Conservation (phyloP, 2,888 invertebrate species). For the Electrophaes corylata region DNA sequence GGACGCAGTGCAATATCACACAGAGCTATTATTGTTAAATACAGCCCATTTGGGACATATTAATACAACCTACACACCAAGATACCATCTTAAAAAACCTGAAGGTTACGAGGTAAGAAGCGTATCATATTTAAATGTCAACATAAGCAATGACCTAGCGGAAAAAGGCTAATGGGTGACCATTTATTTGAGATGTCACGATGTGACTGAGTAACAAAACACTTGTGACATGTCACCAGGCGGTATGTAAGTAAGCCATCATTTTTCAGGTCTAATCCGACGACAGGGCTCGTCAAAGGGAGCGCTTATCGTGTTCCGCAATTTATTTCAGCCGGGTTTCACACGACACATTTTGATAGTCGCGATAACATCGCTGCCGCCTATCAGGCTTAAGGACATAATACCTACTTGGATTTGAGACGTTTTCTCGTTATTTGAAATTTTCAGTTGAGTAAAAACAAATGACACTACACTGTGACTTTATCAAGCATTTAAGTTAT, state of each 20-base stretch:
- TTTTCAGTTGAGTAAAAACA: neutral
- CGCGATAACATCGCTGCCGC: conserved; percentile 63
- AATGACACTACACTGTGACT: too few relatives aligned
- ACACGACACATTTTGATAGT: conserved; percentile 55
- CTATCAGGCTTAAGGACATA: conserved; percentile 27
- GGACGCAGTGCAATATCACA: too few relatives aligned
- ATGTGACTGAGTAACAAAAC: conserved; percentile 53
- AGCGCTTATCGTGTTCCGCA: conserved; percentile 78
- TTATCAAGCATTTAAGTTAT: too few relatives aligned
- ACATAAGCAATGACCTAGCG: conserved; percentile 25
- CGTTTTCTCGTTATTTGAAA: conserved; percentile 3
- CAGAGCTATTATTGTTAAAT: neutral
- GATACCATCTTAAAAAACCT: conserved; percentile 1
- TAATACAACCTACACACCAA: neutral
- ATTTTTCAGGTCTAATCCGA: conserved; percentile 82
- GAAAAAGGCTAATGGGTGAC: conserved; percentile 28
- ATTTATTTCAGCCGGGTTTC: conserved; percentile 78
- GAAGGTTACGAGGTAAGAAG: conserved; percentile 7
- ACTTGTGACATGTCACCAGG: conserved; percentile 48
- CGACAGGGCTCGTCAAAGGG: conserved; percentile 80
- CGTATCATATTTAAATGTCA: conserved; percentile 26
- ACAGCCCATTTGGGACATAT: too few relatives aligned
- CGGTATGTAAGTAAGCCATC: conserved; percentile 68
- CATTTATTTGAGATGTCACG: conserved; percentile 33
- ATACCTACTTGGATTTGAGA: conserved; percentile 7